Conservation (phyloP, 2,113 vertebrate genomes). For the Cichladusa arquata region DNA sequence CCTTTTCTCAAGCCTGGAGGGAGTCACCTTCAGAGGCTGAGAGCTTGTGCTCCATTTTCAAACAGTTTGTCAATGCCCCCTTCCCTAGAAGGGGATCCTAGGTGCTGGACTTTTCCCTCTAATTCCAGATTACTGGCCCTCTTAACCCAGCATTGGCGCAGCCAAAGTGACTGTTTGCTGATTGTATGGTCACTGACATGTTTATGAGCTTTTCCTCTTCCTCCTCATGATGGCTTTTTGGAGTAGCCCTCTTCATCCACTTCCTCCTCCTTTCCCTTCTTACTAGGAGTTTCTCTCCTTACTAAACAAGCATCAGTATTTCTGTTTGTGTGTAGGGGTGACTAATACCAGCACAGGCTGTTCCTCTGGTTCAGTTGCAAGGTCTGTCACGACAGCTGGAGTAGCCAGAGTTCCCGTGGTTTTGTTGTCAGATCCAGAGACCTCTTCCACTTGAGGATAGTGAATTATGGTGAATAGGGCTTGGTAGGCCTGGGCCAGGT, state of each 20-base stretch:
- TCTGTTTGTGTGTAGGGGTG: neutral
- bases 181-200: neutral
- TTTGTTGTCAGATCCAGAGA: neutral
- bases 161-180: neutral
- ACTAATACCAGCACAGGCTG: fast-evolving
- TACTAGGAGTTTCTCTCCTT: neutral
- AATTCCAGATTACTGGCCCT: neutral
- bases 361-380: neutral
- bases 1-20: neutral
- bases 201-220: neutral
- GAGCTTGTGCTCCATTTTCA: neutral
- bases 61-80: neutral
- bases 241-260: neutral
- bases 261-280: neutral
- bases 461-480: neutral
- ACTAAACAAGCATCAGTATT: neutral
- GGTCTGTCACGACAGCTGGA: neutral
- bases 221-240: neutral
- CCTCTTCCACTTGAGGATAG: neutral
- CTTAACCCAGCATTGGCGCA: neutral
- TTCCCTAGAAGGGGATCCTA: neutral
- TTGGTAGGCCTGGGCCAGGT: neutral
- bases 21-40: neutral
- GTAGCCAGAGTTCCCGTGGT: neutral
- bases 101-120: neutral